phyloP scores from a whole-genome alignment of 1,140 invertebrate genomes.

The Lutraria rhynchaena region DNA sequence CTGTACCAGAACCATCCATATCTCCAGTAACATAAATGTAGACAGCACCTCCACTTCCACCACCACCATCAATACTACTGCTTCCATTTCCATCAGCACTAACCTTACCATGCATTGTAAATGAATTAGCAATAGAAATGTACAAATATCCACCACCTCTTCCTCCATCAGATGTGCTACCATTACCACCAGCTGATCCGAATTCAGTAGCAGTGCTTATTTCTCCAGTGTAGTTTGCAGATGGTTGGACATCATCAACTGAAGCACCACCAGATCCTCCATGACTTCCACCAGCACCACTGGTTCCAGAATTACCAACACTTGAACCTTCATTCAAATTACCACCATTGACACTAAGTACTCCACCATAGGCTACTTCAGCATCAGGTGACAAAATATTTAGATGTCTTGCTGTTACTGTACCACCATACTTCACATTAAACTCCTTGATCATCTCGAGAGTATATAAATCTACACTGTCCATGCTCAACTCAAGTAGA shows the following conservation, averaged over 20 bases:
- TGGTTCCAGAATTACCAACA: constrained; percentile 48
- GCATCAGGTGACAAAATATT: constrained; percentile 55
- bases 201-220: constrained; percentile 53
- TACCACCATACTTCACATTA: constrained; percentile 70
- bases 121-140: constrained; percentile 25
- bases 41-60: constrained; percentile 68
- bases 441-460: constrained; percentile 62
- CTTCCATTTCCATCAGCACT: constrained; percentile 62
- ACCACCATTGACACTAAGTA: constrained; percentile 58
- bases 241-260: constrained; percentile 6
- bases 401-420: constrained; percentile 59
- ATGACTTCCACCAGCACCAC: constrained; percentile 66
- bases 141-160: constrained; percentile 67
- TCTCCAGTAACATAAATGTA: constrained; percentile 50
- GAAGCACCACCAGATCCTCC: constrained; percentile 70
- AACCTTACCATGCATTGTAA: constrained; percentile 68
- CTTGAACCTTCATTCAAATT: constrained; percentile 48
- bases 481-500: constrained; percentile 57
- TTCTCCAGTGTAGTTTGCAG: constrained; percentile 44
- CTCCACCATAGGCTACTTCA: constrained; percentile 65
- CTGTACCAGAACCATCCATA: constrained; percentile 63
- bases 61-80: constrained; percentile 63
- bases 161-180: constrained; percentile 28
- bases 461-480: constrained; percentile 55
- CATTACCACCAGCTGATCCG: constrained; percentile 70